Conservation (phyloP, 2,113 vertebrate genomes). For the Micromys minutus region DNA sequence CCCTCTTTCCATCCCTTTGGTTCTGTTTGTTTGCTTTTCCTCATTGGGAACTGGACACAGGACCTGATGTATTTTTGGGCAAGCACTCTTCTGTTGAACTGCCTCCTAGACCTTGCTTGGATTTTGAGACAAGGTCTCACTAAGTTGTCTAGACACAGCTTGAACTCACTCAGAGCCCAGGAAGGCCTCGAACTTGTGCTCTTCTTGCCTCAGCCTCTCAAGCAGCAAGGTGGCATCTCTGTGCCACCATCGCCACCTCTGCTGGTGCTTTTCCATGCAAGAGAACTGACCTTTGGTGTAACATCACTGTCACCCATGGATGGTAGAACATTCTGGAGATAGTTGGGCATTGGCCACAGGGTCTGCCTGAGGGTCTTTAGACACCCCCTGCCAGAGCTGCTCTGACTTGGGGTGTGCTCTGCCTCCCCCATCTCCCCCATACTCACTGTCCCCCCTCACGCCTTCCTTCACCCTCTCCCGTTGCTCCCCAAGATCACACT, state of each 20-base stretch:
- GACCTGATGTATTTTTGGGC: no score
- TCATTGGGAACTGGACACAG: no score
- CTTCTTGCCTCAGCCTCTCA: background rate
- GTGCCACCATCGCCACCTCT: accelerated
- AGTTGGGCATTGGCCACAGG: accelerated
- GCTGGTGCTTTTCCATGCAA: background rate
- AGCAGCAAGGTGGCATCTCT: background rate
- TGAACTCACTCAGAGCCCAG: background rate
- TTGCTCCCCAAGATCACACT: background rate
- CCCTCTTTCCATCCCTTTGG: background rate
- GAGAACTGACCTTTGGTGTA: background rate
- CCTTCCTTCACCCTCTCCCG: background rate
- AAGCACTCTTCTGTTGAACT: no score
- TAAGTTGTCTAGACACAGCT: background rate
- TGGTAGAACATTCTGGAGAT: accelerated
- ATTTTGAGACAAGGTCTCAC: background rate
- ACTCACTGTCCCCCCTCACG: background rate
- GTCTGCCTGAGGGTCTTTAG: accelerated
- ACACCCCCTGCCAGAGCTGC: accelerated
- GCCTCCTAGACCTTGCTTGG: background rate
- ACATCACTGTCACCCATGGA: accelerated
- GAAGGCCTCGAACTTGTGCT: background rate
- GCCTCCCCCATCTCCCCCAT: background rate
- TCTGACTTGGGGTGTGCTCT: background rate
- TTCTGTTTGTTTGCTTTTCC: background rate